A percentile compares a stretch with the other conserved stretches of the same genome.
These are phyloP conservation scores for Drosophila sproati DNA, from an alignment of 1,140 invertebrate species.

Conservation along the genomic window DNA sequence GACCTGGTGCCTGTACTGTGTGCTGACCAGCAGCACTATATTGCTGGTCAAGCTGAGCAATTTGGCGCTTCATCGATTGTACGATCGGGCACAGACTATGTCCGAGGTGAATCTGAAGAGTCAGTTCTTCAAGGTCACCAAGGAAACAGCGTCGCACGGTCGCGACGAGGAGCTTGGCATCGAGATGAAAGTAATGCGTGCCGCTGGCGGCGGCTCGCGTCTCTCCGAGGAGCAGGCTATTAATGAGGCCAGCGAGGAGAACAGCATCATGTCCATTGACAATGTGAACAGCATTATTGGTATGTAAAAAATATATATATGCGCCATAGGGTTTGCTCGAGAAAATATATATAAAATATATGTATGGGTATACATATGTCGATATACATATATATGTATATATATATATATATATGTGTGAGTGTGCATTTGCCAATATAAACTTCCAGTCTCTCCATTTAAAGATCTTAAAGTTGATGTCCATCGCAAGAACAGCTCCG, in stretches of 20 bases:
- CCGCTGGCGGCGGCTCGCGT: conserved; percentile 58
- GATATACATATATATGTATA: background rate
- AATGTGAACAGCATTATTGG: conserved; percentile 89
- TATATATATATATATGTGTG: background rate
- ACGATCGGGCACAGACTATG: conserved; percentile 91
- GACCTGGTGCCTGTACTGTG: conserved; percentile 95
- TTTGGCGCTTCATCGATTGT: conserved; percentile 96
- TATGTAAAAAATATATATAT: conserved; percentile 66
- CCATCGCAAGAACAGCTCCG: conserved; percentile 95
- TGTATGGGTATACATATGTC: background rate
- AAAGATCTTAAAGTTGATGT: conserved; percentile 95
- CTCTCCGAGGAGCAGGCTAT: conserved; percentile 83
- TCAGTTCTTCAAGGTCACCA: conserved; percentile 82
- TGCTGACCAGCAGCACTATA: conserved; percentile 92
- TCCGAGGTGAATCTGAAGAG: conserved; percentile 82
- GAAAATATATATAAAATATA: background rate
- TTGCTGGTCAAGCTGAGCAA: conserved; percentile 94
- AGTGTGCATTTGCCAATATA: background rate
- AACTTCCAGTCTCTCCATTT: conserved; percentile 1
- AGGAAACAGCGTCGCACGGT: conserved; percentile 63
- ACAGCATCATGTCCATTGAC: conserved; percentile 88
- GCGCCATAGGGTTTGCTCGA: no score
- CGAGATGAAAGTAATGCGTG: conserved; percentile 91
- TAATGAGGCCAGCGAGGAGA: conserved; percentile 86
- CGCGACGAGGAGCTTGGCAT: conserved; percentile 90